These are phyloP conservation scores for Hydrotaea cyrtoneurina DNA, from an alignment of 2,888 invertebrate genomes.

Conservation along the genomic window DNA sequence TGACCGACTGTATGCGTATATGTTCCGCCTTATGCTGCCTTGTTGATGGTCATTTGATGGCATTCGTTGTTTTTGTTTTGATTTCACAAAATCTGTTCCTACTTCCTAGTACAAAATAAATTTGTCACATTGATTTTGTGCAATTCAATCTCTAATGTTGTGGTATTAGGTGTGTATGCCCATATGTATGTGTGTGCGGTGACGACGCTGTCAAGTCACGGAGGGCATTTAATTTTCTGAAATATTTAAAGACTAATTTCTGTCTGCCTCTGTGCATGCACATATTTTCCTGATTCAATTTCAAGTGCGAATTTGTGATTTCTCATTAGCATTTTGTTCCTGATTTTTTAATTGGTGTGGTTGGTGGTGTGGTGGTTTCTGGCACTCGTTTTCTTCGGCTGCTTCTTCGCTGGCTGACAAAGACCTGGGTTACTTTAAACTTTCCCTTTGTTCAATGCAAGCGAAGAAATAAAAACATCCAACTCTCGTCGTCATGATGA, in stretches of 20 bases:
- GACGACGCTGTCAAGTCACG: no score
- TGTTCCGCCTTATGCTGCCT: neutral
- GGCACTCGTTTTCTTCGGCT: no score
- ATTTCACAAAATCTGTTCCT: constrained; percentile 21
- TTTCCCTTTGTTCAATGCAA: constrained; percentile 31
- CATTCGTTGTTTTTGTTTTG: constrained; percentile 3
- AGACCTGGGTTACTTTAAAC: constrained; percentile 38
- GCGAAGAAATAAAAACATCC: constrained; percentile 14
- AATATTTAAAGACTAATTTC: no score
- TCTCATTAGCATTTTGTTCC: neutral
- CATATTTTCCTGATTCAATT: neutral
- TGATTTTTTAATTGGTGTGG: neutral
- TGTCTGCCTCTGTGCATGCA: neutral
- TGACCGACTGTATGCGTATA: constrained; percentile 7
- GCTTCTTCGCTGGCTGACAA: constrained; percentile 3
- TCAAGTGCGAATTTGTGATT: neutral
- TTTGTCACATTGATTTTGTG: neutral
- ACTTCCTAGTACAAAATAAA: constrained; percentile 41
- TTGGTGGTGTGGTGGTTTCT: neutral
- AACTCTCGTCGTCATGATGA: neutral
- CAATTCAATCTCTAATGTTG: neutral
- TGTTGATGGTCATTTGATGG: constrained; percentile 8
- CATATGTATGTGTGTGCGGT: no score
- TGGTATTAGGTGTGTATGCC: no score
- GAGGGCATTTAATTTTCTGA: no score